These are phyloP conservation scores for Barbus barbus DNA, from an alignment of 2,113 vertebrate species.

Conservation along the genomic window DNA sequence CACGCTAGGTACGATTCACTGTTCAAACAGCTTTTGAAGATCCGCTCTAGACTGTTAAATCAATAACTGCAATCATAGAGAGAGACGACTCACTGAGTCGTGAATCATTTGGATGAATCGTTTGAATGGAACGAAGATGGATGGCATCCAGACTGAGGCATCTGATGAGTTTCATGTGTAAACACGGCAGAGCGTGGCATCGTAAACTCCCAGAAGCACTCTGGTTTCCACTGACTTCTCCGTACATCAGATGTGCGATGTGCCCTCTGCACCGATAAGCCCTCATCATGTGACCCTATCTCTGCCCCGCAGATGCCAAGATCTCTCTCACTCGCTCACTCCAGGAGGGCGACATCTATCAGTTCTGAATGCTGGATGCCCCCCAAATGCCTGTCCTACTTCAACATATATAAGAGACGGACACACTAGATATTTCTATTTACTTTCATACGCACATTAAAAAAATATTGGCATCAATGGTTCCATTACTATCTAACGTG, in stretches of 20 bases:
- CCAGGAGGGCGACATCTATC: neutral
- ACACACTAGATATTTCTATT: neutral
- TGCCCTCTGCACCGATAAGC: constrained; percentile 76
- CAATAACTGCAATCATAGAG: constrained; percentile 41
- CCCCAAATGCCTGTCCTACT: neutral
- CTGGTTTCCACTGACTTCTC: constrained; percentile 43
- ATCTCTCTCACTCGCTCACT: constrained; percentile 49
- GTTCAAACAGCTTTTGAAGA: constrained; percentile 11
- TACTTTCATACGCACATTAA: neutral
- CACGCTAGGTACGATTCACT: neutral
- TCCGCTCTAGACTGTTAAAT: constrained; percentile 43
- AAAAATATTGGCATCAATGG: neutral
- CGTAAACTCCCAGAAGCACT: constrained; percentile 63
- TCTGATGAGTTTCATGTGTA: constrained; percentile 21
- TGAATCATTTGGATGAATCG: constrained; percentile 42
- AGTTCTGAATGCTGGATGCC: neutral
- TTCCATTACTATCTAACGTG: no score
- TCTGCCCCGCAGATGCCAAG: constrained; percentile 76
- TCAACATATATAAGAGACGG: neutral
- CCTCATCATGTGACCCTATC: constrained; percentile 76
- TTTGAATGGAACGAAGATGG: constrained; percentile 46
- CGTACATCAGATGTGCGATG: constrained; percentile 77
- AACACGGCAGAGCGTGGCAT: constrained; percentile 56
- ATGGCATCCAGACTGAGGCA: constrained; percentile 3
- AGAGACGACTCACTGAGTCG: constrained; percentile 40